Base-by-base conservation (phyloP, 2,888 invertebrate genomes). In the Drepana falcataria region DNA sequence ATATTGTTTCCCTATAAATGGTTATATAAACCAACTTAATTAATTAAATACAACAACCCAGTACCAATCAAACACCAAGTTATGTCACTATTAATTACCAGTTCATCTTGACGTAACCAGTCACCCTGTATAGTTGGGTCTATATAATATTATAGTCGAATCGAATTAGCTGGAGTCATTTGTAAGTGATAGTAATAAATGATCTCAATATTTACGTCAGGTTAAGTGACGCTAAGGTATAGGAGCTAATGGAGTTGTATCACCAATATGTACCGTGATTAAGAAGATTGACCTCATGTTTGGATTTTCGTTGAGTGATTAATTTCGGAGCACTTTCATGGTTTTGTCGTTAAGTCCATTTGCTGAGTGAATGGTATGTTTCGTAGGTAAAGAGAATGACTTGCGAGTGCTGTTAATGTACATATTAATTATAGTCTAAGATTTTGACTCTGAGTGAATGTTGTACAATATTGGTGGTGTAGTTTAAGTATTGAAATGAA, bases 181-280 rank as follows among this genome's bases (percentile, higher is more conserved):
- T 44, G 44, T 44, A 9, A 9, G 59, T 61, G 54, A 34, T 49
- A 34, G 58, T 69, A 63, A 72, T 68, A 71, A 71, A 73, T 71
- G 57, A 73, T 66, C 61, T 59, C 59, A 60, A 54, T 58, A 59
- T 69, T 65, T 63, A 68, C 63, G 57, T 47, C 53, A 58, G 52
- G 58, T 66, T 70, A 70, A 68, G 65, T 37, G 64, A 47, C 47
- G 55, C 53, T 53, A 52, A 37, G 49, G 56, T 53, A 48, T 57
- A 60, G 55, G n/a, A 35, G 54, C 51, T 56, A 53, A 57, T 59
- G 56, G 52, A 44, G 9, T 44, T 44, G 44, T 44, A 44, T 44
- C 44, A 51, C 51, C 35, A 6, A 37, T 44, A 44, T 9, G 44
- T 9, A 9, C 9, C 44, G 37, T 37, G 37, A 37, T 37, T 37